A percentile compares a stretch with the other conserved stretches of the same genome.
phyloP scores from a whole-genome alignment of 1,140 invertebrate species.

The Propsilocerus akamusi region DNA sequence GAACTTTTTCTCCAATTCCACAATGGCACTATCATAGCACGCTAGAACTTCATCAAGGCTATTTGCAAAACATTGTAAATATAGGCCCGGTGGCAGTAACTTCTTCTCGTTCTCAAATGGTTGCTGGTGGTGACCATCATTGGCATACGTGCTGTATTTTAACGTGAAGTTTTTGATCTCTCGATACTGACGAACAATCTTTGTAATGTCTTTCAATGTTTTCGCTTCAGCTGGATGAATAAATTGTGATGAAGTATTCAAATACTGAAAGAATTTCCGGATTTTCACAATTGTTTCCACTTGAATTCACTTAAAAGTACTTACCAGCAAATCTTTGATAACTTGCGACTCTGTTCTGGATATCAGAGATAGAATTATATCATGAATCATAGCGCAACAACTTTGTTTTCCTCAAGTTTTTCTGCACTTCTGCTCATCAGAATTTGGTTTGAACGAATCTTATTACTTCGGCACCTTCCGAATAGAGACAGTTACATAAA shows the following conservation, averaged over 20 bases:
- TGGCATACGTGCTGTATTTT: constrained; percentile 6
- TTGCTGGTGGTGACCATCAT: background rate
- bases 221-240: constrained; percentile 19
- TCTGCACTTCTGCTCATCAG: background rate
- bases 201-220: constrained; percentile 15
- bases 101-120: constrained; percentile 4
- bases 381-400: constrained; percentile 15
- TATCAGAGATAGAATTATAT: constrained; percentile 17
- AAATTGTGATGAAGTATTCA: constrained; percentile 10
- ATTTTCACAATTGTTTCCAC: background rate
- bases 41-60: constrained; percentile 34
- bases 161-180: constrained; percentile 15
- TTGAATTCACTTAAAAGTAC: constrained; percentile 3
- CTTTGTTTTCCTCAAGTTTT: background rate
- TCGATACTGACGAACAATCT: constrained; percentile 12
- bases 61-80: constrained; percentile 36
- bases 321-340: constrained; percentile 15
- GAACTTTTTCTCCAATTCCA: constrained; percentile 30
- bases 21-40: constrained; percentile 32
- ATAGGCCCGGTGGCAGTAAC: constrained; percentile 25
- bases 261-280: background rate
- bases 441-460: too few relatives aligned
- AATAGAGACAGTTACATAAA: too few relatives aligned
- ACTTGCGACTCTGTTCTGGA: constrained; percentile 8
- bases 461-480: too few relatives aligned